Base-by-base conservation (phyloP, 2,888 invertebrate species). In the Allygus modestus region DNA sequence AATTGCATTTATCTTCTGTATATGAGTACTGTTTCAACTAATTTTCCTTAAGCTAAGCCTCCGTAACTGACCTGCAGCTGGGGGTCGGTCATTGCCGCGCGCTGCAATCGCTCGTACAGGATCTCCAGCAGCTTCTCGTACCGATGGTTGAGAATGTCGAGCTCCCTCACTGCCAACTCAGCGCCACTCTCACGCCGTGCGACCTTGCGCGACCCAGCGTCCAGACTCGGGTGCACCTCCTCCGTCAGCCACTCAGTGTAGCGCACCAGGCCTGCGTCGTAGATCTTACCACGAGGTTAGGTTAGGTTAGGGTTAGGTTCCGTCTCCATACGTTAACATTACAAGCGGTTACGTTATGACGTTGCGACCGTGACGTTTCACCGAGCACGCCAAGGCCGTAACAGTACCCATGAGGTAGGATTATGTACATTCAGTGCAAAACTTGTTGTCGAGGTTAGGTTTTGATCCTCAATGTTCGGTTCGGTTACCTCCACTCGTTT, bases 211-310 rank as follows among this genome's bases (percentile, higher is more conserved):
- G 89, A 88, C 89, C 90, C 88, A 90, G 91, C 88, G 91, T 96
- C 96, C 89, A 96, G 90, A 84, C 96, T 96, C 1, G 96, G 96
- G 89, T 96, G 96, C 81, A 95, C 93, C 89, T 96, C 96, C 89
- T 95, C 95, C 90, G 97, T 94, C 87, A 97, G 93, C 91, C 94
- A 94, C 89, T 97, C 97, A 87, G 94, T 93, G 92, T 96, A 98
- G 87, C 95, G 94, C 91, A 96, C 95, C 90, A 97, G 94, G 89
- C 96, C 94, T 90, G 95, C 94, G 90, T 96, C 95, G 93, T 96
- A 96, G 90, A 96, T 96, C 97, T 97, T 94, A 23, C 46, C 46
- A 43, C 23, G 46, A 23, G 77, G n/a, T 86, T 85, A 89, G 82
- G 89, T 91, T 91, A 90, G 90, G 89, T 87, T 86, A 87, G 86